Conservation (phyloP, 2,888 invertebrate species). For the Orthonevra nobilis region DNA sequence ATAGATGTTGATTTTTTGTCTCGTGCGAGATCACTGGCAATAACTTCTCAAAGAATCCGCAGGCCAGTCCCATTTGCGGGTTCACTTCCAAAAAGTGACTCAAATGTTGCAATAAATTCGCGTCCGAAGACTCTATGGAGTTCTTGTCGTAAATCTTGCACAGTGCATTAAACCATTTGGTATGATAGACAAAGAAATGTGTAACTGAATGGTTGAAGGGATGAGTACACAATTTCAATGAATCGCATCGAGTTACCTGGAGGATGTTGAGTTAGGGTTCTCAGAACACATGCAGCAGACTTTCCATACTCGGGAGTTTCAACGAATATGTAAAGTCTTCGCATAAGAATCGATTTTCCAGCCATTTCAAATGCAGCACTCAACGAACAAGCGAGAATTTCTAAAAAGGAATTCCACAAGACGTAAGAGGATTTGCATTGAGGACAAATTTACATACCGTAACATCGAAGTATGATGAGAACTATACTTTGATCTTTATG, state of each 20-base stretch:
- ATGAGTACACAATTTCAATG: no score
- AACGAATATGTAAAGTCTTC: slow-evolving; percentile 13
- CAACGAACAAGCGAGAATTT: background rate
- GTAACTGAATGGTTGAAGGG: slow-evolving; percentile 22
- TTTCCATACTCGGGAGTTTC: background rate
- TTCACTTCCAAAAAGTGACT: slow-evolving; percentile 74
- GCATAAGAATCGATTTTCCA: slow-evolving; percentile 4
- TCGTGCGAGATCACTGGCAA: slow-evolving; percentile 71
- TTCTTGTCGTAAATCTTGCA: background rate
- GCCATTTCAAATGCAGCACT: slow-evolving; percentile 24
- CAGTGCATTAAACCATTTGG: slow-evolving; percentile 19
- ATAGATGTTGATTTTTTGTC: slow-evolving; percentile 60
- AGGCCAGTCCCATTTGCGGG: slow-evolving; percentile 74
- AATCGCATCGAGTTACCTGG: slow-evolving; percentile 8
- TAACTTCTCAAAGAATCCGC: slow-evolving; percentile 76
- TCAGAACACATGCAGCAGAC: slow-evolving; percentile 10
- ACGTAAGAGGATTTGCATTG: background rate
- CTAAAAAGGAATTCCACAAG: background rate
- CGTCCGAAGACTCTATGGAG: background rate
- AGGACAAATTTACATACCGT: slow-evolving; percentile 2
- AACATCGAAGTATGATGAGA: slow-evolving; percentile 21
- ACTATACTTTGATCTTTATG: slow-evolving; percentile 27
- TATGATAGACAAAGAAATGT: slow-evolving; percentile 32
- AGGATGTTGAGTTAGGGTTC: slow-evolving; percentile 24
- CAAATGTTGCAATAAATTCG: slow-evolving; percentile 75